A percentile compares a stretch with the other conserved stretches of the same genome.
phyloP scores from a whole-genome alignment of 2,797 vertebrate species.

The Poeciliopsis infans region DNA sequence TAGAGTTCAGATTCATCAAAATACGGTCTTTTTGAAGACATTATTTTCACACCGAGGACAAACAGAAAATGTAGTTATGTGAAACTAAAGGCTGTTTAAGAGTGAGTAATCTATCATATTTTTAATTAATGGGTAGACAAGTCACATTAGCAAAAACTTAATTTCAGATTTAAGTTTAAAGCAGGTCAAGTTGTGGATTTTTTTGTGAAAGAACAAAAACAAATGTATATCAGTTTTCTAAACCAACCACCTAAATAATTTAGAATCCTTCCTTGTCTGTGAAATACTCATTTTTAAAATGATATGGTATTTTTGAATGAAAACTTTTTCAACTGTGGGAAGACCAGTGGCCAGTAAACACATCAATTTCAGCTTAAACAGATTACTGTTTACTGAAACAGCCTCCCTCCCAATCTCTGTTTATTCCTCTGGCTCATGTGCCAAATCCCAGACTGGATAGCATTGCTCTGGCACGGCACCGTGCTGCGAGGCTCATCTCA shows the following conservation, averaged over 20 bases:
- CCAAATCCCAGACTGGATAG: slow-evolving; percentile 68
- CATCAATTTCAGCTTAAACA: slow-evolving; percentile 16
- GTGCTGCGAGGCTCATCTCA: slow-evolving; percentile 57
- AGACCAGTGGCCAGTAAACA: neutral
- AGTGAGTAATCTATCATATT: neutral
- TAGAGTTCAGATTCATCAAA: neutral
- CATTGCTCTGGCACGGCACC: slow-evolving; percentile 51
- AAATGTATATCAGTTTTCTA: neutral
- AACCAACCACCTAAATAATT: neutral
- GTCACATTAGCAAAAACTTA: neutral
- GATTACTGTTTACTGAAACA: slow-evolving; percentile 28
- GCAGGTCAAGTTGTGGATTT: neutral
- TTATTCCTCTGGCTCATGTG: slow-evolving; percentile 44
- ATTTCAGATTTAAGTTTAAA: slow-evolving; percentile 1
- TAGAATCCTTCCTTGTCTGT: neutral
- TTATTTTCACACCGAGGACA: neutral
- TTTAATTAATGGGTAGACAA: neutral
- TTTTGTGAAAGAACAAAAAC: neutral
- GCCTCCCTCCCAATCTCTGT: slow-evolving; percentile 48
- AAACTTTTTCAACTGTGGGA: neutral
- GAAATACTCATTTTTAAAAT: neutral
- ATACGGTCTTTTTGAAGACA: neutral
- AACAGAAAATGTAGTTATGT: neutral
- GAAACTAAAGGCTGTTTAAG: neutral
- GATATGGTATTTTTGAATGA: neutral